Conservation (phyloP, 1,140 invertebrate species). For the Drosophila jambulina region DNA sequence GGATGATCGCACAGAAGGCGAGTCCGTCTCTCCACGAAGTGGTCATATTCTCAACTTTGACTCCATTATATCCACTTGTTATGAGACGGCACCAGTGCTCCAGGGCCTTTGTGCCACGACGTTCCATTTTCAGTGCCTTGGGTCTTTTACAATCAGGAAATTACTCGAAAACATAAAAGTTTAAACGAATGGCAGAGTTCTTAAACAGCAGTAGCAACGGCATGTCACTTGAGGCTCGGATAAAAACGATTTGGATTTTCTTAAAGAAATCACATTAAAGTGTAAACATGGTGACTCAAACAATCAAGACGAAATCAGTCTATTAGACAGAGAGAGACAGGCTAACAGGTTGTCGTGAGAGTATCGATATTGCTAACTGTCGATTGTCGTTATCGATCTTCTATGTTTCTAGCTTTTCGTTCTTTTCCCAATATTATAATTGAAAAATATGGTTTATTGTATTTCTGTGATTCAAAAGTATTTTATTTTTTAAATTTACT, state of each 20-base stretch:
- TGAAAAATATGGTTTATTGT: no score
- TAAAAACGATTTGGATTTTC: constrained; percentile 23
- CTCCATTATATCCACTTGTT: constrained; percentile 94
- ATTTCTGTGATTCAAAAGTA: no score
- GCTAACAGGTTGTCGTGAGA: constrained; percentile 9
- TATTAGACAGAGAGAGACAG: not conserved
- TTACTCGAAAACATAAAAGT: constrained; percentile 9
- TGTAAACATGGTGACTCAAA: constrained; percentile 39
- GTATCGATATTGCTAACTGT: not conserved
- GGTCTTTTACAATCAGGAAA: not conserved
- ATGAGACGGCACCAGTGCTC: constrained; percentile 95
- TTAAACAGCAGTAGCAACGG: constrained; percentile 5
- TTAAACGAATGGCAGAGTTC: not conserved
- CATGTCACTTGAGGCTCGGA: constrained; percentile 4
- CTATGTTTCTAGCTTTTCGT: no score
- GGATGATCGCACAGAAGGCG: constrained; percentile 98
- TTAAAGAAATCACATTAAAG: constrained; percentile 26
- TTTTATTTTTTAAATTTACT: no score
- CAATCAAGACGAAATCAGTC: constrained; percentile 20
- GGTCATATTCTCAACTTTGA: constrained; percentile 96
- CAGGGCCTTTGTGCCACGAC: constrained; percentile 93
- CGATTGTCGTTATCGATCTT: not conserved
- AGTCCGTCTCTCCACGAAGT: constrained; percentile 97
- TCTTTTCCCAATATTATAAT: no score
- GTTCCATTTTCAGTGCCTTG: constrained; percentile 88